Base-by-base conservation (phyloP, 2,113 vertebrate species). In the Rutilus rutilus region DNA sequence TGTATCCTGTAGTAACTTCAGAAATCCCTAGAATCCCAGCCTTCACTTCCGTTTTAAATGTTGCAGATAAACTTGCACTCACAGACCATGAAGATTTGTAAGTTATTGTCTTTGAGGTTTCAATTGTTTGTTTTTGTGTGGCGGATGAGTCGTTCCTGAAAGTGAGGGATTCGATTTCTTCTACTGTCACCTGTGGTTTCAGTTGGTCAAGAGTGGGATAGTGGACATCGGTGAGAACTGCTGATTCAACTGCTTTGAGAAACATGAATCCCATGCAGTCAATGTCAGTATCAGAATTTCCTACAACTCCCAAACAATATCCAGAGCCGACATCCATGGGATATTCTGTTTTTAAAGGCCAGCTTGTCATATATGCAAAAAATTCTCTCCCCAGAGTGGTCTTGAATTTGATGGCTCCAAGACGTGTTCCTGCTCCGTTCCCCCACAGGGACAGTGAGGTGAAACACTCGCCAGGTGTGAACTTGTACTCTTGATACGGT, bases 171-270 rank as follows among this genome's bases (percentile, higher is more conserved):
- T 42, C 2, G 39, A 42, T 42, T 42, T 42, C 39, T 42, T 42
- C 39, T 7, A 42, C 7, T 7, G 9, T 0, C n/a, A 87, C 87
- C 2, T n/a, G 4, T 10, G 86, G 89, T 15, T 73, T 60, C n/a
- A 52, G 23, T 21, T 19, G 7, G 71, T 87, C 5, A 7, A 91
- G 45, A n/a, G 89, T 90, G 50, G 90, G 90, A 71, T 90, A 91
- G 0, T 78, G 0, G n/a, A 90, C 77, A 27, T 90, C 15, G 0
- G 2, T 90, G 11, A 91, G 2, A 1, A 59, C 74, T 4, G 78
- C n/a, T 10, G 86, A 90, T 80, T 80, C 74, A 79, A 91, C 74
- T 2, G 78, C 64, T 6, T 89, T 83, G 15, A 91, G 73, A 86
- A 91, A 91, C 8, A 60, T 8, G 4, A 91, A 91, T 1, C 78